Base-by-base conservation (phyloP, 2,113 vertebrate species). In the Probosciger aterrimus region DNA sequence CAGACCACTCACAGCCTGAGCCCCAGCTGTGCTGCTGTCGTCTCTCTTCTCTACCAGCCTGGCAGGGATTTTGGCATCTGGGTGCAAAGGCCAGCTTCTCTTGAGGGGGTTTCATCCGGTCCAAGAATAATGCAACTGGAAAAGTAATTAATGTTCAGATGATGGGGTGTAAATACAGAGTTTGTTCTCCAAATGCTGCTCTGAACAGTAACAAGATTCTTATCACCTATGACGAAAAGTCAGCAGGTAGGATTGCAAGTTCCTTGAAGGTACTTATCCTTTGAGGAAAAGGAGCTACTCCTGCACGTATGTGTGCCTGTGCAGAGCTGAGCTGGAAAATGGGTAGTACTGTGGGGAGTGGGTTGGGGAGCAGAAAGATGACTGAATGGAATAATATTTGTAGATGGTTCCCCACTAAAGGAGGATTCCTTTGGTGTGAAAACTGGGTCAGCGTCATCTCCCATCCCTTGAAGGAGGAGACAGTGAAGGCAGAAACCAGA, bases 41-140 rank as follows among this genome's bases (percentile, higher is more conserved):
- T 33, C 55, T 49, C 11, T 49, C 50, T 74, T 78, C 73, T 62
- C 31, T 41, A 18, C 14, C 33, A 43, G 9, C 31, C 28, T 82
- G 17, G 35, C 31, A 39, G n/a, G 47, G 46, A 25, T 67, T 78
- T 87, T 75, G n/a, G 41, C 65, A 44, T 24, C 16, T 63, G 35
- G 31, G 37, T 82, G 37, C 43, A 33, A 87, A 92, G 50, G 50
- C 16, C 46, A 75, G 7, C 65, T 67, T 70, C 55, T 59, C 23
- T 43, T 3, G 0, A 59, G 10, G 31, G 3, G 3, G 24, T 53
- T 23, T 59, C 37, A 23, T 60, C 46, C 0, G 0, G 27, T 46
- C 25, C 49, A 70, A 74, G 71, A 39, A 35, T 37, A 28, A 7
- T n/a, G 52, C 70, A 82, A 25, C 37, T 82, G 41, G 69, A 49